Conservation (phyloP, 2,113 vertebrate species). For the Stegostoma tigrinum region DNA sequence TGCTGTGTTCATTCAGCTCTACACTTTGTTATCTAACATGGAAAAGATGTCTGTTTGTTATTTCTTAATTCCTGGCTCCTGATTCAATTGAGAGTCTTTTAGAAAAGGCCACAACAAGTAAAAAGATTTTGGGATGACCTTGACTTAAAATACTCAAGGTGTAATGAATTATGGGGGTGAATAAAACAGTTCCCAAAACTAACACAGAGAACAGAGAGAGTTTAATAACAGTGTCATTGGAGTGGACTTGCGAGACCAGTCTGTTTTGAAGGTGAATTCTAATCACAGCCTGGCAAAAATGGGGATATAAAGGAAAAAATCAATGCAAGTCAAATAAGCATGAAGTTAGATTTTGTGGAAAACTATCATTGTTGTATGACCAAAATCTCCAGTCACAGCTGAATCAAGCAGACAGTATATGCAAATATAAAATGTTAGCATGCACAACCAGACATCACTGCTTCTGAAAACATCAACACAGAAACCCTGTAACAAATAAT, state of each 20-base stretch:
- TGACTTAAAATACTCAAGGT: not conserved
- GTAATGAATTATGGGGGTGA: not conserved
- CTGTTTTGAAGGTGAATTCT: slow-evolving; percentile 9
- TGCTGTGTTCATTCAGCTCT: no score
- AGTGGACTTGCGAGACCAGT: not conserved
- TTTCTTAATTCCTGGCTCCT: not conserved
- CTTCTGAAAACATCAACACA: not conserved
- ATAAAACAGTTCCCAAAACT: not conserved
- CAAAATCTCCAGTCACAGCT: not conserved
- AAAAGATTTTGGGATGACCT: not conserved
- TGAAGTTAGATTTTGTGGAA: not conserved
- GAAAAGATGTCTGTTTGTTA: not conserved
- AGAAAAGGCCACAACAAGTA: not conserved
- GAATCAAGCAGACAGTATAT: not conserved
- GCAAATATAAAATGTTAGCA: not conserved
- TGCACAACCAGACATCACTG: not conserved
- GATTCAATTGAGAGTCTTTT: not conserved
- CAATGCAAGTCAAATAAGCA: not conserved
- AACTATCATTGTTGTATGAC: not conserved
- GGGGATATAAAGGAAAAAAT: not conserved
- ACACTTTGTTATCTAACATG: no score
- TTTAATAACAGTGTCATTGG: not conserved
- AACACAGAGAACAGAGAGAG: not conserved
- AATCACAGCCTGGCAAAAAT: not conserved
- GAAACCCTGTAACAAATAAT: not conserved